phyloP scores from a whole-genome alignment of 2,113 vertebrate species.

The Ceyx melanurus region DNA sequence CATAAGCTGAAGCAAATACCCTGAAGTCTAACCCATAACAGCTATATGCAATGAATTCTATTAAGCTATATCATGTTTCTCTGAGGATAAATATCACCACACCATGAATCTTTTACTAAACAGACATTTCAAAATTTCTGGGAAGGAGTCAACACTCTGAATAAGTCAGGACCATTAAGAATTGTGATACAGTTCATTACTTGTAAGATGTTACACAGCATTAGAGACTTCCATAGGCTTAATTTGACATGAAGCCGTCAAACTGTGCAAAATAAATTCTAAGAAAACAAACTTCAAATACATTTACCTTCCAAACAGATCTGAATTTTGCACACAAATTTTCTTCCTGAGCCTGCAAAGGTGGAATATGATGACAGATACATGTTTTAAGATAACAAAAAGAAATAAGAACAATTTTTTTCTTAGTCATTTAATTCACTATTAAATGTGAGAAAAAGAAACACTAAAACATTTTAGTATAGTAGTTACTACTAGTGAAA shows the following conservation, averaged over 20 bases:
- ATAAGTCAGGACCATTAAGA: slow-evolving; percentile 29
- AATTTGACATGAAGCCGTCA: slow-evolving; percentile 38
- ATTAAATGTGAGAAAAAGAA: neutral
- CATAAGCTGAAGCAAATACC: slow-evolving; percentile 14
- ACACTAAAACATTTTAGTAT: neutral
- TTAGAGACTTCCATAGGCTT: slow-evolving; percentile 1
- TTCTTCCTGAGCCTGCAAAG: neutral
- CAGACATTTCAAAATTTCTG: slow-evolving; percentile 56
- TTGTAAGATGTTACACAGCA: neutral
- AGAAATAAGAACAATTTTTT: neutral
- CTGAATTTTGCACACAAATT: neutral
- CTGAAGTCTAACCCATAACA: slow-evolving; percentile 23
- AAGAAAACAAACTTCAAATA: neutral
- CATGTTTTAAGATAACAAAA: neutral
- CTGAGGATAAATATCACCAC: slow-evolving; percentile 48
- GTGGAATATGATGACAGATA: neutral
- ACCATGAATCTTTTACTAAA: slow-evolving; percentile 48
- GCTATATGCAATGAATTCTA: slow-evolving; percentile 39
- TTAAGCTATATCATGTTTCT: slow-evolving; percentile 40
- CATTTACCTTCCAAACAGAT: neutral
- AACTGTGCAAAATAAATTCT: slow-evolving; percentile 13
- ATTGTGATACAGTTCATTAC: slow-evolving; percentile 49
- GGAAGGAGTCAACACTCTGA: slow-evolving; percentile 28
- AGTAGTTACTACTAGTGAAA: neutral
- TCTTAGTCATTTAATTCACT: neutral